These are phyloP conservation scores for Podilymbus podiceps DNA, from an alignment of 2,113 vertebrate genomes.

Conservation along the genomic window DNA sequence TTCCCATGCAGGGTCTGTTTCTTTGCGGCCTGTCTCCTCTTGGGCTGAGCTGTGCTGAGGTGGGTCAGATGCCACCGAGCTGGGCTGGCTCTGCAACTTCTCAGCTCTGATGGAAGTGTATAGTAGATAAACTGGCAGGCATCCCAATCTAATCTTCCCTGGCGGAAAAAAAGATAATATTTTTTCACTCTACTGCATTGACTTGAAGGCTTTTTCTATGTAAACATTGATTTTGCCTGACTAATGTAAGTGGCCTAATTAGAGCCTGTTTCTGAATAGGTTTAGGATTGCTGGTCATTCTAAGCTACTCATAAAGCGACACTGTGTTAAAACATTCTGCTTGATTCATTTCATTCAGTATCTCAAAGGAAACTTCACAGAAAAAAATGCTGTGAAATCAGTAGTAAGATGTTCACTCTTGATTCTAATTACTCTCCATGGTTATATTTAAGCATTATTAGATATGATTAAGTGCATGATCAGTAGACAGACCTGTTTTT, in stretches of 20 bases:
- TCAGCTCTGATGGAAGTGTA: not conserved
- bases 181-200: not conserved
- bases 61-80: not conserved
- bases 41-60: not conserved
- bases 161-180: not conserved
- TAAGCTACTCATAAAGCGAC: not conserved
- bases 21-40: not conserved
- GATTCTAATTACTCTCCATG: not conserved
- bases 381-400: not conserved
- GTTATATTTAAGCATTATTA: constrained; percentile 29
- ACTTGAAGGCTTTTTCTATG: not conserved
- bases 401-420: not conserved
- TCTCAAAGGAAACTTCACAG: not conserved
- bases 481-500: constrained; percentile 27
- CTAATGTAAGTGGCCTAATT: not conserved
- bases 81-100: not conserved
- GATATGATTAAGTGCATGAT: not conserved
- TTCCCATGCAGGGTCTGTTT: not conserved
- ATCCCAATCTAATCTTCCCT: not conserved
- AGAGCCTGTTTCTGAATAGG: not conserved
- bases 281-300: not conserved
- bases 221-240: not conserved
- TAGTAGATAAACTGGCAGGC: not conserved
- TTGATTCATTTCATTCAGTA: not conserved
- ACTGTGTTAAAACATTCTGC: not conserved